These are phyloP conservation scores for Hydrocynus forskahlii DNA, from an alignment of 2,797 vertebrate genomes.

Conservation along the genomic window DNA sequence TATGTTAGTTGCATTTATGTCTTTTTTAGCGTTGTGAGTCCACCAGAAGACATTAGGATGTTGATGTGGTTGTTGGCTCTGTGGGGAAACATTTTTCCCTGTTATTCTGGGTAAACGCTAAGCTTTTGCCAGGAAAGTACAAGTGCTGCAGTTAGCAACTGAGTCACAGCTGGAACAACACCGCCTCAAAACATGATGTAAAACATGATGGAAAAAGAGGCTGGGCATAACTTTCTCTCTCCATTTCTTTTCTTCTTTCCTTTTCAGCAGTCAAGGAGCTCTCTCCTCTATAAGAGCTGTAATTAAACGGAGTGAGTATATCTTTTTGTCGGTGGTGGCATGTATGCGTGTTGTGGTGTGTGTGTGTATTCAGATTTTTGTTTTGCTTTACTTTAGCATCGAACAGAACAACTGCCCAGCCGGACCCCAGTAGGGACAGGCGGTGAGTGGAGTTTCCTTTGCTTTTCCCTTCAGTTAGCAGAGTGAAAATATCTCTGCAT, in stretches of 20 bases:
- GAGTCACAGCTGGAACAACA: conserved; percentile 32
- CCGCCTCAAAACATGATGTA: background rate
- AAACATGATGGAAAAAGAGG: background rate
- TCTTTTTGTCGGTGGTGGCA: background rate
- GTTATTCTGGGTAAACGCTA: background rate
- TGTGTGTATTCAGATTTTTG: conserved; percentile 19
- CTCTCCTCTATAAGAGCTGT: conserved; percentile 93
- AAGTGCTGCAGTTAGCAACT: conserved; percentile 12
- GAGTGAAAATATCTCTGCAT: background rate
- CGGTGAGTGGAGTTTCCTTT: conserved; percentile 74
- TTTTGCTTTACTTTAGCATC: conserved; percentile 66
- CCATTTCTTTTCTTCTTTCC: background rate
- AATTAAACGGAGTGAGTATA: conserved; percentile 93
- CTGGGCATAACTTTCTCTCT: background rate
- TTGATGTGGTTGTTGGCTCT: conserved; percentile 15
- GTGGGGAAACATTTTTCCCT: conserved; percentile 4
- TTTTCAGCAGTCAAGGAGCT: conserved; percentile 85
- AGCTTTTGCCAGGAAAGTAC: conserved; percentile 14
- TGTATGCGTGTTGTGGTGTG: conserved; percentile 18
- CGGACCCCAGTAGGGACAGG: conserved; percentile 83
- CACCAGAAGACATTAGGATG: background rate
- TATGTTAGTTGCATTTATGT: background rate
- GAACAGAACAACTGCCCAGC: conserved; percentile 79
- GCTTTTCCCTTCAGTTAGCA: background rate
- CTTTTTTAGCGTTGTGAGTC: background rate